These are phyloP conservation scores for Phragmatobia fuliginosa DNA, from an alignment of 2,888 invertebrate genomes.

Conservation along the genomic window DNA sequence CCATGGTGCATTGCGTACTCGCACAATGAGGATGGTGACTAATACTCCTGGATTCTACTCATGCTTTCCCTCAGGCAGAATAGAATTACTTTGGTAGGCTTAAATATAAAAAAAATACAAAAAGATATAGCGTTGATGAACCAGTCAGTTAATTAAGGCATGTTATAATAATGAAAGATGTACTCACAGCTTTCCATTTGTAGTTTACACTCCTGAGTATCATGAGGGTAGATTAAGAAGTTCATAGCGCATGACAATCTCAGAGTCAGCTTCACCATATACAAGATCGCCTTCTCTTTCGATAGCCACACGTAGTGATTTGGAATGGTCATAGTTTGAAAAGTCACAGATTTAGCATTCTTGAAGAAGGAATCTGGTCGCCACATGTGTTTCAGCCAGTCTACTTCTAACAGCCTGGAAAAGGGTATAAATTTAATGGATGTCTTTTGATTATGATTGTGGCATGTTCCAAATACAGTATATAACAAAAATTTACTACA, in stretches of 20 bases:
- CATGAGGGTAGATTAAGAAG: conserved; percentile 97
- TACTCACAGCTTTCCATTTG: conserved; percentile 98
- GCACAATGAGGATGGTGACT: too few species aligned
- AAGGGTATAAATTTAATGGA: not conserved
- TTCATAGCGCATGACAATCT: conserved; percentile 97
- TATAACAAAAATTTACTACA: too few species aligned
- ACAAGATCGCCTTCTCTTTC: conserved; percentile 86
- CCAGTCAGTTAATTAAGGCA: too few species aligned
- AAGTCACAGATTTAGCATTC: conserved; percentile 96
- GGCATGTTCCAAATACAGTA: too few species aligned
- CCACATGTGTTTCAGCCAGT: conserved; percentile 97
- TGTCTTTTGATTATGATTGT: not conserved
- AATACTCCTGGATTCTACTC: too few species aligned
- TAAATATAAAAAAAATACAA: too few species aligned
- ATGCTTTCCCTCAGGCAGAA: too few species aligned
- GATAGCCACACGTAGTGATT: conserved; percentile 97
- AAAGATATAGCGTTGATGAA: too few species aligned
- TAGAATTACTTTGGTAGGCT: too few species aligned
- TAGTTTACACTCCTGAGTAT: conserved; percentile 96
- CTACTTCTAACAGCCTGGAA: conserved; percentile 92
- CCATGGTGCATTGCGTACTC: too few species aligned
- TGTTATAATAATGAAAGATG: too few species aligned
- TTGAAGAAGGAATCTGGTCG: conserved; percentile 97
- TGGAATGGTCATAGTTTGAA: conserved; percentile 97
- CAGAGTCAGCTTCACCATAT: conserved; percentile 94